Conservation (phyloP, 2,888 invertebrate species). For the Drosophila kambysellisi region DNA sequence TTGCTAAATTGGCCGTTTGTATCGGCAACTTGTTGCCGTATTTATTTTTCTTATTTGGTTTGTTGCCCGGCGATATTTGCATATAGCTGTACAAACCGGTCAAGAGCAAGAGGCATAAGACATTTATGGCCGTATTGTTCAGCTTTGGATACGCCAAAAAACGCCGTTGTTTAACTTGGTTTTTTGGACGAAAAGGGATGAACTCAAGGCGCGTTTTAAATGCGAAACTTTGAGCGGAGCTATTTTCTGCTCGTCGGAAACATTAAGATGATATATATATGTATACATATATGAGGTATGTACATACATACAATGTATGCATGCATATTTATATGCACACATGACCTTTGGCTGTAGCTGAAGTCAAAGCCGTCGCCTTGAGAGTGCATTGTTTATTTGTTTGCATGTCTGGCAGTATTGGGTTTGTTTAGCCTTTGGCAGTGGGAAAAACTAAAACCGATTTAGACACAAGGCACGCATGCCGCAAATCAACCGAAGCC, state of each 20-base stretch:
- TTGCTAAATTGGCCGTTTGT: constrained; percentile 71
- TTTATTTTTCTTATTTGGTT: constrained; percentile 17
- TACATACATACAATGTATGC: neutral
- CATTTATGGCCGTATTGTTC: constrained; percentile 53
- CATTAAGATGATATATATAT: constrained; percentile 32
- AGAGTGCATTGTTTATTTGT: constrained; percentile 64
- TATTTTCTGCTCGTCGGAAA: constrained; percentile 45
- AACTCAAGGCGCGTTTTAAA: constrained; percentile 22
- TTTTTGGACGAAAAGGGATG: constrained; percentile 2
- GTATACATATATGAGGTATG: constrained; percentile 34
- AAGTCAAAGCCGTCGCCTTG: constrained; percentile 69
- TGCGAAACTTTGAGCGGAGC: constrained; percentile 39
- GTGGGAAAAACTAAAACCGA: constrained; percentile 37
- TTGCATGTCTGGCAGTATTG: constrained; percentile 67
- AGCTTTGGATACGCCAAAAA: constrained; percentile 46
- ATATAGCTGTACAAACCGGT: constrained; percentile 76
- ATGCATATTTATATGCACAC: constrained; percentile 43
- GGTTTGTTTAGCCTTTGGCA: constrained; percentile 64
- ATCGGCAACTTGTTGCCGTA: constrained; percentile 40
- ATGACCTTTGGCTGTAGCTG: constrained; percentile 56
- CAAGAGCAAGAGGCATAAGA: constrained; percentile 66
- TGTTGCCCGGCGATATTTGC: constrained; percentile 28
- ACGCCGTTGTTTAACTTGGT: constrained; percentile 51
- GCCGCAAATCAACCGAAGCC: constrained; percentile 48
- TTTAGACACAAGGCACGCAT: constrained; percentile 51